A percentile compares a stretch with the other conserved stretches of the same genome.
These are phyloP conservation scores for Ecliptopera silaceata DNA, from an alignment of 2,888 invertebrate genomes.

Conservation along the genomic window DNA sequence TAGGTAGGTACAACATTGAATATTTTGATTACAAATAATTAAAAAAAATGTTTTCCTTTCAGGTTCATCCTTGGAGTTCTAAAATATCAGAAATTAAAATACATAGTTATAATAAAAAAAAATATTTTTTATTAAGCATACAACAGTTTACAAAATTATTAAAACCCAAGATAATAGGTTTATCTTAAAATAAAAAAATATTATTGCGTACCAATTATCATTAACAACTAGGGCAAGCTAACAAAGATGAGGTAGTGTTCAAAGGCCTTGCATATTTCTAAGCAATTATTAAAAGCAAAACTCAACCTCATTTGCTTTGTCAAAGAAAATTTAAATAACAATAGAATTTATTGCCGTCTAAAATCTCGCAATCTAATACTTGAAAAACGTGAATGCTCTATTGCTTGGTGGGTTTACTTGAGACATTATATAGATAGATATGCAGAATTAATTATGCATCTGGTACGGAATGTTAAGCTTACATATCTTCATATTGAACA, in stretches of 20 bases:
- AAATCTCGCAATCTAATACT: background rate
- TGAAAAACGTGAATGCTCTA: background rate
- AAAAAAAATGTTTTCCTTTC: conserved; percentile 49
- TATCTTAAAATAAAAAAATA: too few species aligned
- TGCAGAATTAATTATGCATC: background rate
- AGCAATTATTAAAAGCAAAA: background rate
- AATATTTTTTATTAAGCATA: conserved; percentile 1
- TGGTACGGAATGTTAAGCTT: conserved; percentile 12
- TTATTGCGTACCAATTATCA: too few species aligned
- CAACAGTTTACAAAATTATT: too few species aligned
- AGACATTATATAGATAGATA: background rate
- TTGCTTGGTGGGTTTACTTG: background rate
- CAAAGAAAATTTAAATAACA: background rate
- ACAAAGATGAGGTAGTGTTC: conserved; percentile 5
- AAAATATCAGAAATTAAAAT: background rate
- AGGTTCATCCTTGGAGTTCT: conserved; percentile 41
- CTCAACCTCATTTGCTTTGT: background rate
- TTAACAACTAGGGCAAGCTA: background rate
- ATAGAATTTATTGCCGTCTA: background rate
- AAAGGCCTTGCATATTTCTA: background rate
- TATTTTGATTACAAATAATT: background rate
- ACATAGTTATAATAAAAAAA: background rate
- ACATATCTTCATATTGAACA: conserved; percentile 80
- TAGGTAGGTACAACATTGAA: too few species aligned
- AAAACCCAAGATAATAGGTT: too few species aligned